phyloP scores from a whole-genome alignment of 2,113 vertebrate species.

The Triplophysa dalaica region DNA sequence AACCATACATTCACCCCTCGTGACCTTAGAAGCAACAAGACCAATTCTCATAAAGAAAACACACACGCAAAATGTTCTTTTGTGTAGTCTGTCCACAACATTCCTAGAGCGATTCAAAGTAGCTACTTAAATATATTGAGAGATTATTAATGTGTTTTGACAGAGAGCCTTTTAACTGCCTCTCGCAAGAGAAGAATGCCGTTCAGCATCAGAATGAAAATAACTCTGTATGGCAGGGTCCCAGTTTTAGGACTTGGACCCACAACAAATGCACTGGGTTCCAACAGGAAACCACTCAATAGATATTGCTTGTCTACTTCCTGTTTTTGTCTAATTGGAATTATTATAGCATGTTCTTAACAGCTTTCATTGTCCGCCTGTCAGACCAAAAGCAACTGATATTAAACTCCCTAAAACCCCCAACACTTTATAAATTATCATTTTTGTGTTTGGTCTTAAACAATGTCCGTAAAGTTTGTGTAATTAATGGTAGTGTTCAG shows the following conservation, averaged over 20 bases:
- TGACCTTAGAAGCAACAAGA: neutral
- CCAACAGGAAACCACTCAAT: slow-evolving; percentile 64
- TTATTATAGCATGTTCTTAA: slow-evolving; percentile 56
- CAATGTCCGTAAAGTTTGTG: too few relatives aligned
- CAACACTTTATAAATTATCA: neutral
- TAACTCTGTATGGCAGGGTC: slow-evolving; percentile 54
- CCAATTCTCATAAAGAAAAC: slow-evolving; percentile 5
- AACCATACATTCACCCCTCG: neutral
- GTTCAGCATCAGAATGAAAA: slow-evolving; percentile 59
- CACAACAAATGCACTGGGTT: slow-evolving; percentile 50
- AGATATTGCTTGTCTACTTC: slow-evolving; percentile 64
- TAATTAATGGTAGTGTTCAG: too few relatives aligned
- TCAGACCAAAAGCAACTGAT: slow-evolving; percentile 20
- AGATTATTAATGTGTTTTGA: slow-evolving; percentile 44
- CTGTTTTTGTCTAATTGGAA: slow-evolving; percentile 68
- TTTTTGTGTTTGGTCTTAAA: too few relatives aligned
- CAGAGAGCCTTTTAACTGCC: slow-evolving; percentile 44
- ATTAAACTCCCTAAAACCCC: neutral
- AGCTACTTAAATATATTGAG: slow-evolving; percentile 38
- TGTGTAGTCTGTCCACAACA: slow-evolving; percentile 25
- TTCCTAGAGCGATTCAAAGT: slow-evolving; percentile 9
- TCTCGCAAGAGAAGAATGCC: slow-evolving; percentile 49
- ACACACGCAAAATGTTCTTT: slow-evolving; percentile 19
- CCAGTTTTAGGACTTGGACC: slow-evolving; percentile 50
- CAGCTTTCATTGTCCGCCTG: slow-evolving; percentile 39